Percentiles rank a stretch among this genome's conserved stretches.
Conservation (phyloP, 2,113 vertebrate species). For the Boulengeromyrus knoepffleri region DNA sequence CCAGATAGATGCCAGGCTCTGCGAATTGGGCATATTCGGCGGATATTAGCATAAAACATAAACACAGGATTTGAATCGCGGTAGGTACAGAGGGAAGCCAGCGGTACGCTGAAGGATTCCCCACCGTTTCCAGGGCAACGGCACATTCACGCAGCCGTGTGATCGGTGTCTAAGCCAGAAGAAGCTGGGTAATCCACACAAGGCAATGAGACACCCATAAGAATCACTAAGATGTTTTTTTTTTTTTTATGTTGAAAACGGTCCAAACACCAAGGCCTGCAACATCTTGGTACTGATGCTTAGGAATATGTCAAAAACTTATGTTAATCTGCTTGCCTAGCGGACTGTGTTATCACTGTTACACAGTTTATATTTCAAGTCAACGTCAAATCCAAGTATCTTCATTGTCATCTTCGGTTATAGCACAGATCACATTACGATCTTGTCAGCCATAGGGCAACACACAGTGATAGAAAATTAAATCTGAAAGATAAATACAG, state of each 20-base stretch:
- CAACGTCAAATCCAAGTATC: neutral
- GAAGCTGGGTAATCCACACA: neutral
- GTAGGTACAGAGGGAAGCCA: neutral
- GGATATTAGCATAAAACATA: constrained; percentile 6
- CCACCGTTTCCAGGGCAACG: constrained; percentile 42
- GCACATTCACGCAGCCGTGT: constrained; percentile 22
- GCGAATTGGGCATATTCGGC: neutral
- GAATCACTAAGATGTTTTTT: neutral
- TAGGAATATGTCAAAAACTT: neutral
- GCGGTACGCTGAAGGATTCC: constrained; percentile 19
- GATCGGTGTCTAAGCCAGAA: constrained; percentile 24
- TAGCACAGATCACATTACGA: neutral
- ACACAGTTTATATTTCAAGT: neutral
- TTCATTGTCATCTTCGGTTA: neutral
- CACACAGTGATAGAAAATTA: neutral
- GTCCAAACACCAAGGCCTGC: neutral
- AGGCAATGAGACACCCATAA: neutral
- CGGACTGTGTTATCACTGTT: neutral
- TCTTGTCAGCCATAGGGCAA: neutral
- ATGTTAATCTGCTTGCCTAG: neutral
- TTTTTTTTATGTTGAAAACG: neutral
- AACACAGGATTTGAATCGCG: neutral
- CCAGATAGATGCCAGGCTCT: neutral
- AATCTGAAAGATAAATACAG: neutral
- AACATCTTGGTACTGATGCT: neutral